Base-by-base conservation (phyloP, 1,140 invertebrate species). In the Drosophila melanogaster region DNA sequence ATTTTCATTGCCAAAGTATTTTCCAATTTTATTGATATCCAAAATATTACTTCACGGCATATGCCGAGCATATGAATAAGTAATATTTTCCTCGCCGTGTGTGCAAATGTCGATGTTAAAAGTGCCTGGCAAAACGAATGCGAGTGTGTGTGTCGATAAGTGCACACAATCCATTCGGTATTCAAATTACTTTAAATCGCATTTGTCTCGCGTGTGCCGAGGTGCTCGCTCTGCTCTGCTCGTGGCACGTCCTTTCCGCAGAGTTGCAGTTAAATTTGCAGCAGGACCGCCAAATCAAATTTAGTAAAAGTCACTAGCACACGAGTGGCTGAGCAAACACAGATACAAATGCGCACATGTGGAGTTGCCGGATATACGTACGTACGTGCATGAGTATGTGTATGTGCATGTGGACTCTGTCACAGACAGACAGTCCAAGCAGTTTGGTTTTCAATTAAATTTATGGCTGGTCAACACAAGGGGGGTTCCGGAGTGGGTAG, bases 181-280 rank as follows among this genome's bases (percentile, higher is more conserved):
- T 89, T 89, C 85, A 89, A 89, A 89, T 89, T 77, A 89, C 69
- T 84, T 84, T 76, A 89, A 89, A 89, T 89, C 84, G 84, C 79
- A 89, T 89, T 90, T 89, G 79, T 84, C 79, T 78, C 79, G 74
- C 59, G 83, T 69, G 79, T 64, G 75, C 62, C 71, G 69, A 71
- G 77, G 61, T 65, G 55, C 37, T 64, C 26, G 56, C 11, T 26
- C 41, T 17, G 17, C 38, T 14, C 41, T 15, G 15, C 12, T 19
- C 14, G 33, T 35, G 62, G 70, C 79, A 87, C 83, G 75, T 87
- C 33, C 79, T 30, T 54, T 79, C 37, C 76, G 17, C 64, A 58
- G 47, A 50, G 65, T 24, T 79, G 84, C 83, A 87, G 59, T 81
- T 81, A 65, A 87, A 79, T 76, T 50, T 57, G 57, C 30, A 65